Evolutionary conservation across 1,140 invertebrate species (phyloP).

Genomic region (Heliconius melpomene): DNA sequence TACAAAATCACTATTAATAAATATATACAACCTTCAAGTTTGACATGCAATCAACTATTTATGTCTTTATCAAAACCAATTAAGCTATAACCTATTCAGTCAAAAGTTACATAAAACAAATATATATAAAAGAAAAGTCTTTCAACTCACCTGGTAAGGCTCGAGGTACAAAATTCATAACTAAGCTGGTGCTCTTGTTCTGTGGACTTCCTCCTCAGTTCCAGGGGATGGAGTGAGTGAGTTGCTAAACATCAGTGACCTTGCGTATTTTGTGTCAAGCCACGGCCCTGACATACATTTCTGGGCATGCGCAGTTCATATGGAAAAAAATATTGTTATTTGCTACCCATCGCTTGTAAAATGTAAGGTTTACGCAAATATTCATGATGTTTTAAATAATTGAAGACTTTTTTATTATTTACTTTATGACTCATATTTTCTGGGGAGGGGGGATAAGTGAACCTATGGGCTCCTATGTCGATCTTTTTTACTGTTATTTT

Average conservation of each 20-base stretch:
- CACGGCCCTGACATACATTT: conserved; percentile 71
- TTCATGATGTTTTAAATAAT: background rate
- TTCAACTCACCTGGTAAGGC: conserved; percentile 21
- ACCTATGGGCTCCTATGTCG: too few relatives aligned
- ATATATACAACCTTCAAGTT: background rate
- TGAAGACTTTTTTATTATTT: background rate
- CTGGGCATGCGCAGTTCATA: conserved; percentile 67
- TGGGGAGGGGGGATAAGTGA: too few relatives aligned
- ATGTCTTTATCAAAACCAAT: background rate
- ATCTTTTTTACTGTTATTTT: too few relatives aligned
- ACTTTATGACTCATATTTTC: background rate
- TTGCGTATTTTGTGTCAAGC: conserved; percentile 55
- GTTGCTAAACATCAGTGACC: conserved; percentile 71
- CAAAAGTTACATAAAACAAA: background rate
- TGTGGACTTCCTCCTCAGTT: background rate
- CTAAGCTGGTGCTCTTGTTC: background rate
- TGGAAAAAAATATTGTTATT: conserved; percentile 33
- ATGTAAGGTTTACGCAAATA: background rate
- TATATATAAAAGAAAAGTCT: background rate
- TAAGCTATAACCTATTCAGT: background rate
- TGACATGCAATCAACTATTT: conserved; percentile 8
- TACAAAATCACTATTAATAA: background rate
- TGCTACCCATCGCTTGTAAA: background rate
- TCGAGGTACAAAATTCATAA: conserved; percentile 34
- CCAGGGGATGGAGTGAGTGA: conserved; percentile 43